phyloP scores from a whole-genome alignment of 2,113 vertebrate species.

The Lamprologus speciosus region DNA sequence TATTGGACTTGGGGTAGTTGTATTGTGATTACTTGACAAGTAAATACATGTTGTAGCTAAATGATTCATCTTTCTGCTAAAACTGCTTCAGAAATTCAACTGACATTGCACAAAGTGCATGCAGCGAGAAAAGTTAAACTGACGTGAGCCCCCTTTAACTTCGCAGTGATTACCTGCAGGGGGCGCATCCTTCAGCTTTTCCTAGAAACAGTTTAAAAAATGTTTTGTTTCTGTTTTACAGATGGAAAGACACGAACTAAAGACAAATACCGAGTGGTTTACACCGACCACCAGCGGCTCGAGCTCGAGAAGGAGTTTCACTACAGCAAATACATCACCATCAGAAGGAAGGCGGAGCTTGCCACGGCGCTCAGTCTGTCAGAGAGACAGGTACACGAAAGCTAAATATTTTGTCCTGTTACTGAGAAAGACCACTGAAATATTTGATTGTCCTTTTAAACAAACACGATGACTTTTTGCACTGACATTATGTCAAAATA shows the following conservation, averaged over 20 bases:
- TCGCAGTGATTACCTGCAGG: neutral
- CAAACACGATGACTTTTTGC: neutral
- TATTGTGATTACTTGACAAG: neutral
- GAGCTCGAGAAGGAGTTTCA: slow-evolving; percentile 81
- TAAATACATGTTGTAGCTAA: neutral
- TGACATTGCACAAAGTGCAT: too few species aligned
- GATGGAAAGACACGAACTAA: slow-evolving; percentile 92
- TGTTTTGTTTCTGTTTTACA: slow-evolving; percentile 9
- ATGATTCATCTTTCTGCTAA: neutral
- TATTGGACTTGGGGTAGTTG: neutral
- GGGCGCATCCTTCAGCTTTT: neutral
- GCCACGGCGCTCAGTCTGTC: slow-evolving; percentile 82
- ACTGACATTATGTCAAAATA: neutral
- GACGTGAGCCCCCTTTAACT: neutral
- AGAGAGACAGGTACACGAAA: slow-evolving; percentile 80
- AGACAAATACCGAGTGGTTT: slow-evolving; percentile 95
- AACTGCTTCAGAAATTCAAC: neutral
- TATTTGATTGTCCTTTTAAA: neutral
- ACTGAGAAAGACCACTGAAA: neutral
- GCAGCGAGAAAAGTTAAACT: neutral
- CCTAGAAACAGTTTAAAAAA: rapidly evolving
- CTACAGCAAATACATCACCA: slow-evolving; percentile 95
- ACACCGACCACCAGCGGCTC: slow-evolving; percentile 88
- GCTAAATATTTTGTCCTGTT: neutral
- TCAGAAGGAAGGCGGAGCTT: slow-evolving; percentile 89